Percentiles rank a stretch among this genome's conserved stretches.
These are phyloP conservation scores for Sicus ferrugineus DNA, from an alignment of 2,888 invertebrate genomes.

Conservation along the genomic window DNA sequence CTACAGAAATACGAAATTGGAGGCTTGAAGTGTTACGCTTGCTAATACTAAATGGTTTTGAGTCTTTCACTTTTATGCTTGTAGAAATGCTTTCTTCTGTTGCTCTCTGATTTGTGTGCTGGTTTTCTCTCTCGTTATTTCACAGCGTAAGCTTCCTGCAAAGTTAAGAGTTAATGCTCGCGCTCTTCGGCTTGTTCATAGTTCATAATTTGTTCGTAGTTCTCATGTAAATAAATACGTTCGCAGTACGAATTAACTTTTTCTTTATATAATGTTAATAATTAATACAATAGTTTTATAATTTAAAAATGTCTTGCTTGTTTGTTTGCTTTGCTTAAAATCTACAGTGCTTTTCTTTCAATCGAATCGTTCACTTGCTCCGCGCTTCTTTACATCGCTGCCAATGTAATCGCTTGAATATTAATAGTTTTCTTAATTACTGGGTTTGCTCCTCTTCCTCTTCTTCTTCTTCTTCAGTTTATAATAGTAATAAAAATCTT, in stretches of 20 bases:
- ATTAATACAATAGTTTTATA: conserved; percentile 27
- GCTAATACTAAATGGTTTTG: conserved; percentile 64
- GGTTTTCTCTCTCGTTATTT: conserved; percentile 33
- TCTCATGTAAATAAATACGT: conserved; percentile 39
- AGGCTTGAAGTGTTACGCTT: neutral
- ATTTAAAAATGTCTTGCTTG: conserved; percentile 37
- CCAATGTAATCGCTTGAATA: conserved; percentile 19
- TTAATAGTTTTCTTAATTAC: neutral
- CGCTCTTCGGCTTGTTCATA: conserved; percentile 28
- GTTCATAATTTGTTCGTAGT: conserved; percentile 35
- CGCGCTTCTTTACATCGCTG: conserved; percentile 26
- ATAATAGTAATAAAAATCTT: conserved; percentile 13
- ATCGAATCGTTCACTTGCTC: neutral
- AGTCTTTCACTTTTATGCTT: conserved; percentile 59
- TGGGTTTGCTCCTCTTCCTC: neutral
- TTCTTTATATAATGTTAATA: conserved; percentile 26
- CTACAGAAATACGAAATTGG: neutral
- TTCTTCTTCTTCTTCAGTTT: neutral
- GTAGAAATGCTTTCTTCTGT: conserved; percentile 39
- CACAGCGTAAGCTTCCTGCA: neutral
- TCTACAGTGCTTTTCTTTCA: conserved; percentile 32
- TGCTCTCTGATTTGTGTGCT: conserved; percentile 32
- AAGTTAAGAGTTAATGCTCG: conserved; percentile 22
- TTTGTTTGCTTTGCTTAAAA: conserved; percentile 38
- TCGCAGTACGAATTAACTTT: conserved; percentile 32